Conservation (phyloP, 2,113 vertebrate species). For the Neomonachus schauinslandi region DNA sequence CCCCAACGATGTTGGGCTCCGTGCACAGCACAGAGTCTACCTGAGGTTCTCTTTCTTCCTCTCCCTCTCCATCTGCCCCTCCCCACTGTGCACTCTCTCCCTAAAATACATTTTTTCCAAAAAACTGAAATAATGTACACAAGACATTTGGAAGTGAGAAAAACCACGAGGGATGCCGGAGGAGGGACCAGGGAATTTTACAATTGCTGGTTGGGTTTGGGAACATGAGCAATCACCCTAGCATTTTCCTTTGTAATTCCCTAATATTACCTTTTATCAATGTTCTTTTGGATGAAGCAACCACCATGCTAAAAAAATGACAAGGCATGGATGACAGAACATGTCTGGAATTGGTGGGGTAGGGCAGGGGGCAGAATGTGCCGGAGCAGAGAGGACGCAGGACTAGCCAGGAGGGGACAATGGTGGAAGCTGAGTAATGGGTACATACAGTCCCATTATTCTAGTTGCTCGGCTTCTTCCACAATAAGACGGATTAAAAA, state of each 20-base stretch:
- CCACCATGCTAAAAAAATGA: too few relatives aligned
- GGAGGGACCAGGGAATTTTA: background rate
- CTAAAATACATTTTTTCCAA: background rate
- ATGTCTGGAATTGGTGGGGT: background rate
- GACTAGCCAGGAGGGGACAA: background rate
- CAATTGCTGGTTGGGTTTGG: background rate
- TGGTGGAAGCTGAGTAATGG: too few relatives aligned
- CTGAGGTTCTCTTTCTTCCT: background rate
- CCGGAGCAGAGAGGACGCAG: background rate
- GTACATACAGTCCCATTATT: background rate
- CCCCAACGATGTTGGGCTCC: background rate
- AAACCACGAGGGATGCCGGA: rapidly evolving
- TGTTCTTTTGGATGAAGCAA: background rate
- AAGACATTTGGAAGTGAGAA: background rate
- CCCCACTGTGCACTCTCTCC: background rate
- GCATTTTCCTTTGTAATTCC: background rate
- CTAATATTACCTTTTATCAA: background rate
- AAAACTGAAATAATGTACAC: background rate
- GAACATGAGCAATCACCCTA: background rate
- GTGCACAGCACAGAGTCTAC: background rate
- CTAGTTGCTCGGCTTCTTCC: background rate
- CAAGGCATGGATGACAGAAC: background rate
- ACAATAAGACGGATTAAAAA: background rate
- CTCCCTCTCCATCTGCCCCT: background rate
- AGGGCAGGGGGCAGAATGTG: background rate